Base-by-base conservation (phyloP, 2,888 invertebrate species). In the Uropetala carovei region DNA sequence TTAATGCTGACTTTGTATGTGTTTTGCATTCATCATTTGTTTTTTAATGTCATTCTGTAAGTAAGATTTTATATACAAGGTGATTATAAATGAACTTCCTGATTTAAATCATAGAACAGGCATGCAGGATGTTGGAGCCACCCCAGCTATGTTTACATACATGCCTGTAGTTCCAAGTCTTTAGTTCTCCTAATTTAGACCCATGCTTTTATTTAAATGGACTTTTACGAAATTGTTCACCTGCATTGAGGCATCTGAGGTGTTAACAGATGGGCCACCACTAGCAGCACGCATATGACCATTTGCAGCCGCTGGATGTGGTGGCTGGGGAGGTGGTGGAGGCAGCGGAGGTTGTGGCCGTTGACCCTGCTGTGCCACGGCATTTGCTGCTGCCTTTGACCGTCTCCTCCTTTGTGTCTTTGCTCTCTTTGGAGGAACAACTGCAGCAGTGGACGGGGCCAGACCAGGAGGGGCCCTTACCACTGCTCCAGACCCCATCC, bases 401-500 rank as follows among this genome's bases (percentile, higher is more conserved):
- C 89, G 30, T 43, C 89, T 60, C 64, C 89, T 89, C 89, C 89
- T 43, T 2, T 60, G 60, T 1, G 89, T 60, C 58, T 89, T 89
- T 10, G 89, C 89, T 68, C 89, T 89, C 43, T 89, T 89, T 0
- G 89, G 89, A 43, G 89, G 89, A 30, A 89, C 56, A 3, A 64
- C 92, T 0, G 92, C 75, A 16, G 86, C 92, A 94, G 94, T 58
- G 93, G 93, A 92, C 94, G 94, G 92, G 22, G 93, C 92, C 93
- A 93, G 92, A 13, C 91, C 93, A 30, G 93, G 92, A 92, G 93
- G 93, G 43, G 93, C 93, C 93, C 94, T 94, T 92, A 93, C 92
- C 93, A 93, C 30, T 92, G 94, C 94, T 93, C 94, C 94, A 60
- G 94, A 94, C 22, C 94, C 93, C 91, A 94, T 94, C 27, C 94